phyloP scores from a whole-genome alignment of 2,113 vertebrate species.

The Naja naja region DNA sequence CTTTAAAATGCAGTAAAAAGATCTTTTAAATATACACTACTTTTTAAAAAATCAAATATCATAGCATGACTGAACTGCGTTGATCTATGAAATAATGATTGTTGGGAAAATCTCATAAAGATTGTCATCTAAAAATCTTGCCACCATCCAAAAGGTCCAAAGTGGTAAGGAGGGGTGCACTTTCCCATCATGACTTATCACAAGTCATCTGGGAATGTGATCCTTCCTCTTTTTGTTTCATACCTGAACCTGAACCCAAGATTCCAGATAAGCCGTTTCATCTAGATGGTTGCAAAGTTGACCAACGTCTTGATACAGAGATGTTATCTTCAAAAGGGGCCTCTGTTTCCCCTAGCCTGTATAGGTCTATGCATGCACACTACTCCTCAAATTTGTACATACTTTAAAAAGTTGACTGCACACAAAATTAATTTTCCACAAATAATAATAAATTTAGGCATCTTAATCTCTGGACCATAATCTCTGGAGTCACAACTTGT shows the following conservation, averaged over 20 bases:
- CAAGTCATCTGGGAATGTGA: background rate
- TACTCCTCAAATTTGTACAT: background rate
- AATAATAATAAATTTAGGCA: background rate
- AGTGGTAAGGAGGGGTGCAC: background rate
- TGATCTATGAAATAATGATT: slow-evolving; percentile 15
- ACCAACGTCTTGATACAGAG: background rate
- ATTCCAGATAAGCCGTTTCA: background rate
- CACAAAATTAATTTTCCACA: background rate
- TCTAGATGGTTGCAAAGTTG: background rate
- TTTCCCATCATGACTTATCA: background rate
- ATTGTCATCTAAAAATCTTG: slow-evolving; percentile 18
- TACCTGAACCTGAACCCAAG: background rate
- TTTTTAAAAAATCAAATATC: slow-evolving; percentile 2
- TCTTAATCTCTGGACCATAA: background rate
- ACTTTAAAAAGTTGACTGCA: background rate
- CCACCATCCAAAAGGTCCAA: background rate
- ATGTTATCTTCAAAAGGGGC: background rate
- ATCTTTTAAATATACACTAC: background rate
- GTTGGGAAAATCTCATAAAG: slow-evolving; percentile 18
- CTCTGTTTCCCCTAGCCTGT: background rate
- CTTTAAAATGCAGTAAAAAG: background rate
- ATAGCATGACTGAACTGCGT: background rate
- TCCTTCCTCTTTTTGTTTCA: background rate
- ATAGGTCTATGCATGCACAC: background rate
- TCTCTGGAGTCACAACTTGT: background rate